Evolutionary conservation across 2,113 vertebrate genomes (phyloP), one percentile per base, ranked within the genome.

Genomic region (Gymnobelideus leadbeateri): DNA sequence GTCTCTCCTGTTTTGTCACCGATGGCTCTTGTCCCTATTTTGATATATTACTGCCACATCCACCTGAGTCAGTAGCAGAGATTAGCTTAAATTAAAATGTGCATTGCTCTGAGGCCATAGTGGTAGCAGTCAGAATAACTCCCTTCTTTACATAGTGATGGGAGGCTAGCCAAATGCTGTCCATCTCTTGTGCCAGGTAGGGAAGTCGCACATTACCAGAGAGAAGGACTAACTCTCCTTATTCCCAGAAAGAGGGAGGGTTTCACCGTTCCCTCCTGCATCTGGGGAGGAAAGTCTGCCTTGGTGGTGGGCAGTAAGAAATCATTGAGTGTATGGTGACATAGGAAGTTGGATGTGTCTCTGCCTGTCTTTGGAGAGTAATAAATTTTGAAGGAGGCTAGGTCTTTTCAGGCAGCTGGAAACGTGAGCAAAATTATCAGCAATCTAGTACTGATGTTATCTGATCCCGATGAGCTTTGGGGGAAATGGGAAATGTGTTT

Each of bases 1-100:
- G 92, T 89, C 91, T 94, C 92, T 95, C 52, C 47, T 93, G 91
- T n/a, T 94, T 89, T 53, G 92, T 95, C 93, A 94, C 94, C 89
- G 94, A 94, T 94, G 96, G 95, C 51, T 93, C 91, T 96, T 95
- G 95, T 96, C 96, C 89, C 93, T 89, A n/a, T 95, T 96, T 96
- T 98, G 98, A 98, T 98, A 98, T 97, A 97, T 98, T 96, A 91
- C 46, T 51, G 93, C 94, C 93, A 96, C 47, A 53, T 91, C 46
- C 53, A 95, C 91, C 94, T 96, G 95, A 96, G 92, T 96, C 96
- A 95, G 96, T 95, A 97, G 53, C 37, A 93, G 93, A 97, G 97
- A 97, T 98, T 96, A 97, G 95, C 93, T 95, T 51, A 94, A 97
- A 97, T 97, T 97, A 97, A 97, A 94, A 95, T 91, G 55, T 0